Evolutionary conservation across 2,888 invertebrate species (phyloP), one percentile per base, ranked within the genome.

Genomic region (Cephalotes varians): DNA sequence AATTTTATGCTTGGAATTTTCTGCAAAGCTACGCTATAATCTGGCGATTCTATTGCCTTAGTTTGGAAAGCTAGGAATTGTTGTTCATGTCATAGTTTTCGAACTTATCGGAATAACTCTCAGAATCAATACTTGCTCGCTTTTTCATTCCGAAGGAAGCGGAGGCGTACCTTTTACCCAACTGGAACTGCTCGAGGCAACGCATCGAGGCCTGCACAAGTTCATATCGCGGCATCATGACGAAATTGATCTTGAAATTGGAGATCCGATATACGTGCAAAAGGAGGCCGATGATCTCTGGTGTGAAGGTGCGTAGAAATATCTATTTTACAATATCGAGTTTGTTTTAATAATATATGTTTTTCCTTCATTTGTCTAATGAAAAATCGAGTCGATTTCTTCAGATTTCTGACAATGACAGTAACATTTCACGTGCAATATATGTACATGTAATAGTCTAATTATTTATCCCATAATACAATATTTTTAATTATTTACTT

Each of bases 251-350:
- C 96, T 99, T 44, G 99, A 99, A 95, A 99, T 99, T 82, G 99
- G 99, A 0, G 99, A 99, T 95, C 98, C 99, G 0, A 97, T 99
- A 87, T 99, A 99, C 94, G 98, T 99, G 89, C 98, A 98, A 93
- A 98, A 98, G 93, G 99, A 99, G 95, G 98, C 98, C 31, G 99
- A 99, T 90, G 99, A 99, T 94, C 95, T 99, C 86, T 99, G 99
- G 99, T 98, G 98, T 95, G 98, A 99, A 96, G 99, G 99, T 98
- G 94, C 89, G 92, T 25, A 25, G 28, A 7, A 5, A 54, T 74
- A 40, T 81, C 18, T 12, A 37, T 80, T 62, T 81, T 4, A 12
- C 7, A 49, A 74, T 34, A 18, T 62, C 10, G n/a, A 51, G 64
- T 7, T 37, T 51, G 12, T 40, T 12, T 51, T 3, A 28, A 6